A percentile compares a stretch with the other conserved stretches of the same genome.
phyloP scores from a whole-genome alignment of 2,888 invertebrate genomes.

The Cynaeus angustus region DNA sequence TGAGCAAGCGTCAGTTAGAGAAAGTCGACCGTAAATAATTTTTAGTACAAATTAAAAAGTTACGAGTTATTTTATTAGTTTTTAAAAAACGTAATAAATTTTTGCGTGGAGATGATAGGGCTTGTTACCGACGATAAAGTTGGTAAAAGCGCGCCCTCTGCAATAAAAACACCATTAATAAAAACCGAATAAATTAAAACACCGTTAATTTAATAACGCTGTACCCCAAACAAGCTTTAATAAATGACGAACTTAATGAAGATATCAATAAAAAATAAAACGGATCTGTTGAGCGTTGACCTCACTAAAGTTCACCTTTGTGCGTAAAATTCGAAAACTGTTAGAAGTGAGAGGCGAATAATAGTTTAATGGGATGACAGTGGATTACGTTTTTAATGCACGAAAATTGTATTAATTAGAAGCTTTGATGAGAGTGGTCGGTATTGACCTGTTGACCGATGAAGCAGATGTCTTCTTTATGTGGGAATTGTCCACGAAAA shows the following conservation, averaged over 20 bases:
- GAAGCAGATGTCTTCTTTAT: constrained; percentile 46
- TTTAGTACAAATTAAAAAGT: constrained; percentile 21
- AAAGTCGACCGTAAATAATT: constrained; percentile 10
- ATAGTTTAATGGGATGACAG: constrained; percentile 37
- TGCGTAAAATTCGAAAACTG: constrained; percentile 21
- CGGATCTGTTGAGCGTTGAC: constrained; percentile 22
- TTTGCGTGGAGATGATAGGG: background rate
- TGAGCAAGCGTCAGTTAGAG: background rate
- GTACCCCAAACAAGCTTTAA: constrained; percentile 7
- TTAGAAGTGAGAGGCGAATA: constrained; percentile 17
- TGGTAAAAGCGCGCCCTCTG: constrained; percentile 7
- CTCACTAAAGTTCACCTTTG: constrained; percentile 18
- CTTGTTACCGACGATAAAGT: constrained; percentile 5
- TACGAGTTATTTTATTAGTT: constrained; percentile 13
- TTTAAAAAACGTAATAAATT: background rate
- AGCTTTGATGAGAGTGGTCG: constrained; percentile 40
- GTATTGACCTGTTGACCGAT: constrained; percentile 49
- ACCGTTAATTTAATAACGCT: constrained; percentile 3
- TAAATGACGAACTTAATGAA: constrained; percentile 15
- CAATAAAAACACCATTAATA: constrained; percentile 20
- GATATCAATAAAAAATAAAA: constrained; percentile 22
- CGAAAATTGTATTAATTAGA: constrained; percentile 47
- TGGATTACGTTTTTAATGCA: constrained; percentile 44
- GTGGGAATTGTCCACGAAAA: constrained; percentile 35
- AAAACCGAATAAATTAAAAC: background rate